These are phyloP conservation scores for Phaethon lepturus DNA, from an alignment of 2,113 vertebrate genomes.

Conservation along the genomic window DNA sequence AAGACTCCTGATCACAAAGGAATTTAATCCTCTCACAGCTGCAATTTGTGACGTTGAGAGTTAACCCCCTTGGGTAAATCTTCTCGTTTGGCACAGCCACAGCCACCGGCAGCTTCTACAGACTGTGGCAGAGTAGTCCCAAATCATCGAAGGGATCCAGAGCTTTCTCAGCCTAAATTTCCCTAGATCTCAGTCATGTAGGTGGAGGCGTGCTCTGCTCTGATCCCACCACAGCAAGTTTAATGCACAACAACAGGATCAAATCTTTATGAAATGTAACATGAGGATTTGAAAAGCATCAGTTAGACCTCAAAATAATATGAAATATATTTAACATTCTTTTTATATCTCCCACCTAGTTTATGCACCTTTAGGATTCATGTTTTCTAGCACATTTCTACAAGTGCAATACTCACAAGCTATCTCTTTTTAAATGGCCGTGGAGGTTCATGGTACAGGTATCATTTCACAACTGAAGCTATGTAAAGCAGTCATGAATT, in stretches of 20 bases:
- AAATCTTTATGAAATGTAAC: background rate
- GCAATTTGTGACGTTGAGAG: background rate
- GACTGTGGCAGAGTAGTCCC: background rate
- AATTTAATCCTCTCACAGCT: fast-evolving
- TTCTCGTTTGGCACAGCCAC: background rate
- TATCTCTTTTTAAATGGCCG: background rate
- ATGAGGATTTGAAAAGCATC: background rate
- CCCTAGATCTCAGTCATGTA: background rate
- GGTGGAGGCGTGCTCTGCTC: background rate
- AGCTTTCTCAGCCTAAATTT: background rate
- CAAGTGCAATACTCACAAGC: background rate
- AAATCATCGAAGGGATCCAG: background rate
- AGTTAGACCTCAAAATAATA: background rate
- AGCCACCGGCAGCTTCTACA: background rate
- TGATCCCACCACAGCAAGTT: background rate
- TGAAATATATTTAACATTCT: background rate
- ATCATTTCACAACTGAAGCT: background rate
- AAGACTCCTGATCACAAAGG: background rate
- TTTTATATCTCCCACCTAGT: background rate
- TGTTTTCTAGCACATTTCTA: background rate
- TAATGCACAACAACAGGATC: background rate
- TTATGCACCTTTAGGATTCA: background rate
- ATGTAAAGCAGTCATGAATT: background rate
- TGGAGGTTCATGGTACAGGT: fast-evolving
- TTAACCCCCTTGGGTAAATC: background rate